Conservation (phyloP, 2,888 invertebrate species). For the Cistogaster globosa region DNA sequence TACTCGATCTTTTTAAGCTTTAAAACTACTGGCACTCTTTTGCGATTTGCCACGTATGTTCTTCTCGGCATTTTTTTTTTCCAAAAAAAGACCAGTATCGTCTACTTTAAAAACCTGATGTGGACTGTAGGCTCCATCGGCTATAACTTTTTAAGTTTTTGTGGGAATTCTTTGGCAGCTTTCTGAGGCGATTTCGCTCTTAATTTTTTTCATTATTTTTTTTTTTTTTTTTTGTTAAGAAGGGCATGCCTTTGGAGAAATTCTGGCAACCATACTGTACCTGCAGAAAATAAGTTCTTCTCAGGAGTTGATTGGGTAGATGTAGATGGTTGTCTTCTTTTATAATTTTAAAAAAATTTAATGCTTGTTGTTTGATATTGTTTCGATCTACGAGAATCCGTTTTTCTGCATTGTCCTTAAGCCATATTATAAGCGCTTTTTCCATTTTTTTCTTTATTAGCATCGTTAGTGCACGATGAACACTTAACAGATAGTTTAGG, state of each 20-base stretch:
- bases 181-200: constrained; percentile 70
- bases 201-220: too few relatives aligned
- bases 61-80: constrained; percentile 74
- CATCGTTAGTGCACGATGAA: constrained; percentile 53
- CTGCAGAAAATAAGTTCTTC: constrained; percentile 60
- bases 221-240: constrained; percentile 74
- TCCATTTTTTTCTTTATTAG: constrained; percentile 62
- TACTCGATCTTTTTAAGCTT: constrained; percentile 75
- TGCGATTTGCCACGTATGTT: constrained; percentile 77
- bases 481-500: constrained; percentile 51
- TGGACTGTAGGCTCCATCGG: constrained; percentile 72
- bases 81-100: constrained; percentile 75
- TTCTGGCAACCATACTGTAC: constrained; percentile 71
- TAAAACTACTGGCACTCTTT: constrained; percentile 72
- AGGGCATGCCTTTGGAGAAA: constrained; percentile 73
- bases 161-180: constrained; percentile 67
- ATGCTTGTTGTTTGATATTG: constrained; percentile 69
- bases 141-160: constrained; percentile 73
- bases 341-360: constrained; percentile 65
- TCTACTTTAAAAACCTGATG: constrained; percentile 76
- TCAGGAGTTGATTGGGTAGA: constrained; percentile 2
- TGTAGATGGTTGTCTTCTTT: constrained; percentile 43
- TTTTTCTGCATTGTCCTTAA: constrained; percentile 68
- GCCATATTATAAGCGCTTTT: constrained; percentile 62
- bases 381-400: constrained; percentile 67